Conservation (phyloP, 2,888 invertebrate genomes). For the Lamellibrachia columna region DNA sequence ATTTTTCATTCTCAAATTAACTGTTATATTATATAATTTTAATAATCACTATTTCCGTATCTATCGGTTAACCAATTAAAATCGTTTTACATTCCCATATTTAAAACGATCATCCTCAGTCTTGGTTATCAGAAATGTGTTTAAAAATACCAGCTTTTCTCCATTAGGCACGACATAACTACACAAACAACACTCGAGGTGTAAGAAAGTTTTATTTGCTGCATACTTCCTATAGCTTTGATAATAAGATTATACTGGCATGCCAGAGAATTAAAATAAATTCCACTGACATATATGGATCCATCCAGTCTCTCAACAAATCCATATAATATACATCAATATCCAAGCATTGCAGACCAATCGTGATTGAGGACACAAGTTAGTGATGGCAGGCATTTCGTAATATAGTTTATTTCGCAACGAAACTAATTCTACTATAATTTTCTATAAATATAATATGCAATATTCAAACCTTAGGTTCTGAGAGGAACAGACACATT, state of each 20-base stretch:
- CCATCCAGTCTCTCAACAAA: background rate
- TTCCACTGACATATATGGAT: background rate
- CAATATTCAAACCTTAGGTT: background rate
- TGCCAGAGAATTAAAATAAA: background rate
- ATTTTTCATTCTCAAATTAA: too few species aligned
- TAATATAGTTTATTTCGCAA: background rate
- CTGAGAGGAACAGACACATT: background rate
- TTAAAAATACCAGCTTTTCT: background rate
- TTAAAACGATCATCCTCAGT: background rate
- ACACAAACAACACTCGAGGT: background rate
- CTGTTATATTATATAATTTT: too few species aligned
- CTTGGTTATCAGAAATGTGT: background rate
- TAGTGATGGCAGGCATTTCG: background rate
- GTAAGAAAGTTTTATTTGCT: constrained; percentile 12
- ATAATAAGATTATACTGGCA: background rate
- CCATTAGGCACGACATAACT: background rate
- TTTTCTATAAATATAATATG: constrained; percentile 13
- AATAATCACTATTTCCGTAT: too few species aligned
- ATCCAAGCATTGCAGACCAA: background rate
- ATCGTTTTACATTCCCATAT: background rate
- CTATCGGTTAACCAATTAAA: too few species aligned
- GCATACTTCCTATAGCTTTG: too few species aligned
- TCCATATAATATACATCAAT: background rate
- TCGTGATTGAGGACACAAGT: background rate
- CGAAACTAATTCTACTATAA: background rate